Conservation (phyloP, 2,113 vertebrate species). For the Equus quagga region DNA sequence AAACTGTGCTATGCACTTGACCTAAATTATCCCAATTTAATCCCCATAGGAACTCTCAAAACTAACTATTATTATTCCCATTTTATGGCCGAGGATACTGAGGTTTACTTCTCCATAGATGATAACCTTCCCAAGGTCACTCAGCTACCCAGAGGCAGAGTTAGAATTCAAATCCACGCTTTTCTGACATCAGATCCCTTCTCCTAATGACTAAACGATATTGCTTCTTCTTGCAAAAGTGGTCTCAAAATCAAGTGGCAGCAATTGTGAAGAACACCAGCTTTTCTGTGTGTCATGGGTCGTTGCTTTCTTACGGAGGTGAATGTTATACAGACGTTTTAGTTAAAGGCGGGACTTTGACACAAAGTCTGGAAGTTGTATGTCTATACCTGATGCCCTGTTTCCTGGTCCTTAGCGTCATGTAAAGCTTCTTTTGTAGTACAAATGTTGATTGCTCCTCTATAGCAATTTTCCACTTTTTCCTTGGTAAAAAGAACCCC, state of each 20-base stretch:
- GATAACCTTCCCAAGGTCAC: background rate
- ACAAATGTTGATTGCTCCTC: background rate
- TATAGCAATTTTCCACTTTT: background rate
- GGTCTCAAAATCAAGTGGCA: rapidly evolving
- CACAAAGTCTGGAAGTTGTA: too few species aligned
- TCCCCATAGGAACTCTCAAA: background rate
- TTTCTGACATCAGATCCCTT: too few species aligned
- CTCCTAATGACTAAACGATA: rapidly evolving
- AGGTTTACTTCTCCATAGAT: background rate
- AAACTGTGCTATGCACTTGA: too few species aligned
- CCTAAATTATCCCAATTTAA: too few species aligned
- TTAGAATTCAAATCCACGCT: rapidly evolving
- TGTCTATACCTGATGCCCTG: rapidly evolving
- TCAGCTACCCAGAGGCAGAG: rapidly evolving
- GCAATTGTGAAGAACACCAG: rapidly evolving
- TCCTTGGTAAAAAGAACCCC: background rate
- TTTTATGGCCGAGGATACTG: background rate
- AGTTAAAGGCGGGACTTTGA: too few species aligned
- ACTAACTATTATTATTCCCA: too few species aligned
- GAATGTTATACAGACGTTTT: rapidly evolving
- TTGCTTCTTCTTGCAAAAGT: rapidly evolving
- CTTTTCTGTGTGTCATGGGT: rapidly evolving
- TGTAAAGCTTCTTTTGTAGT: rapidly evolving
- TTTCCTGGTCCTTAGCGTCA: too few species aligned
- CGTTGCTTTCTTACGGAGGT: background rate